phyloP scores from a whole-genome alignment of 2,113 vertebrate genomes.

The Candoia aspera region DNA sequence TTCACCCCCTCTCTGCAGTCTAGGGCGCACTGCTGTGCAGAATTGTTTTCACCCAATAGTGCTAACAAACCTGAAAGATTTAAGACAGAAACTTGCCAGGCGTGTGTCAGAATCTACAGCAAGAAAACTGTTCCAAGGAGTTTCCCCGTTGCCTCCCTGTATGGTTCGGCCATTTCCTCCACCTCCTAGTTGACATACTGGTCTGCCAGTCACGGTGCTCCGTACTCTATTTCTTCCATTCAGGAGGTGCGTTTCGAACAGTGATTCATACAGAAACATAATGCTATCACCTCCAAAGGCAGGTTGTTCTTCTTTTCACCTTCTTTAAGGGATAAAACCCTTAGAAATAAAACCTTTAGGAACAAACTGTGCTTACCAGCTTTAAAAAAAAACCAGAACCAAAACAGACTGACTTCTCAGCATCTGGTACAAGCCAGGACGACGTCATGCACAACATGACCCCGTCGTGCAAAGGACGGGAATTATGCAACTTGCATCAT shows the following conservation, averaged over 20 bases:
- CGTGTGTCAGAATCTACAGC: neutral
- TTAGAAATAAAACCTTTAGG: neutral
- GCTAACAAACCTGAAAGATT: neutral
- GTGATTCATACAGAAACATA: neutral
- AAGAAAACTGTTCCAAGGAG: neutral
- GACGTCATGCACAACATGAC: neutral
- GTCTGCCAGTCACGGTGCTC: neutral
- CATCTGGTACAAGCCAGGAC: neutral
- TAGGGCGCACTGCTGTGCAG: too few species aligned
- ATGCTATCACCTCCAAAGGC: rapidly evolving
- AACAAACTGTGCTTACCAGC: neutral
- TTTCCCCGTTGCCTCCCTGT: neutral
- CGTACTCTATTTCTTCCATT: neutral
- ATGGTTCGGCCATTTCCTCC: too few species aligned
- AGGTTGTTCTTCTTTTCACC: neutral
- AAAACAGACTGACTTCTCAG: neutral
- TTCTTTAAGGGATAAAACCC: neutral
- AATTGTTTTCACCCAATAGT: too few species aligned
- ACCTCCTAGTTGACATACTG: neutral
- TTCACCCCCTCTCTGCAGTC: neutral
- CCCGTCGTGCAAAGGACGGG: neutral
- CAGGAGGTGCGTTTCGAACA: neutral
- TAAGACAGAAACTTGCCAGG: neutral
- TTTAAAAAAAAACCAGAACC: neutral
- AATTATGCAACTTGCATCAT: neutral